Percentiles rank a stretch among this genome's conserved stretches.
These are phyloP conservation scores for Tenualosa ilisha DNA, from an alignment of 2,797 vertebrate species.

Conservation along the genomic window DNA sequence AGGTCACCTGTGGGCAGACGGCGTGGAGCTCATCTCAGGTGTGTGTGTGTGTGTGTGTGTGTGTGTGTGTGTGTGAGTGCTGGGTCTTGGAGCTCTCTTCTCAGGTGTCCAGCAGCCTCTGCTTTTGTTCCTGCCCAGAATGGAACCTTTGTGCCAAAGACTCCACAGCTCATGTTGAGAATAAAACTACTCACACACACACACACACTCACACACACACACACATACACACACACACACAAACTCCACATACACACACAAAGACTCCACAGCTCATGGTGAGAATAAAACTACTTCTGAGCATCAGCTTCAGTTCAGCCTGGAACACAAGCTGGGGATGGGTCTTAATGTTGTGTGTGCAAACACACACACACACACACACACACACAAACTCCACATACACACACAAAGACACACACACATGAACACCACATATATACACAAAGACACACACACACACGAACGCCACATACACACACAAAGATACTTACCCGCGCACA, in stretches of 20 bases:
- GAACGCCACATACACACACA: no score
- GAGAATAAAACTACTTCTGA: neutral
- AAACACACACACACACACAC: neutral
- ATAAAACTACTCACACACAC: no score
- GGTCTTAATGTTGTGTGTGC: neutral
- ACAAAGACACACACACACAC: no score
- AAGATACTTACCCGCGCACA: no score
- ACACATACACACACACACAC: no score
- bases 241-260: no score
- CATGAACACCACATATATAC: neutral
- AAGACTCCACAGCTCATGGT: neutral
- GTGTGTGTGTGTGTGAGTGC: no score
- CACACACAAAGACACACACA: neutral
- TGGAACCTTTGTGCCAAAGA: neutral
- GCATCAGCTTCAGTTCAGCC: neutral
- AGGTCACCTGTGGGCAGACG: no score
- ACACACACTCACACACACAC: no score
- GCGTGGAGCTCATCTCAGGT: no score
- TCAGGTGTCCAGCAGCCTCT: neutral
- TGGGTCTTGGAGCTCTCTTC: no score
- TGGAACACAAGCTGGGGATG: neutral
- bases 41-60: no score
- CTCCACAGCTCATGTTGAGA: neutral
- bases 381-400: neutral
- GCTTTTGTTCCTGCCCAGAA: neutral